Conservation (phyloP, 2,113 vertebrate genomes). For the Labeo catla region DNA sequence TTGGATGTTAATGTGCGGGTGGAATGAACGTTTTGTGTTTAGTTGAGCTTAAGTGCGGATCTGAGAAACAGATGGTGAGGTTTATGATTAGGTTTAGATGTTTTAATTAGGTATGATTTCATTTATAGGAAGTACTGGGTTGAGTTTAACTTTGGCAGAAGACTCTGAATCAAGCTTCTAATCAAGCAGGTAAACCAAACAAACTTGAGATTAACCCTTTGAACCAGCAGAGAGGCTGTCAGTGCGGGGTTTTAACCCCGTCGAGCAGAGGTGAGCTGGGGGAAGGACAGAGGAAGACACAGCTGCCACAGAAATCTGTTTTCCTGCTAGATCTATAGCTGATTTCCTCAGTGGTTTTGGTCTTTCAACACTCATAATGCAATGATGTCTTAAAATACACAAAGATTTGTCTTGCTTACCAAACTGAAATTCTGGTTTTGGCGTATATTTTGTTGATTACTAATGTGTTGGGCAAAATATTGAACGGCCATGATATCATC, state of each 20-base stretch:
- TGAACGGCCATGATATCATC: too few relatives aligned
- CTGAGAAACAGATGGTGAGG: constrained; percentile 9
- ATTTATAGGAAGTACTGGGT: constrained; percentile 13
- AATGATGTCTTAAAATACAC: background rate
- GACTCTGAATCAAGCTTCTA: background rate
- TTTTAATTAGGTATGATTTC: constrained; percentile 17
- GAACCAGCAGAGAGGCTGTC: constrained; percentile 46
- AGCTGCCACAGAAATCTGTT: background rate
- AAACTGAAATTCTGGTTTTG: too few relatives aligned
- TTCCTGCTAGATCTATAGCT: background rate
- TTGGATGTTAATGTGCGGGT: background rate
- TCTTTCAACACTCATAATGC: background rate
- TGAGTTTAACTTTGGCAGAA: constrained; percentile 24
- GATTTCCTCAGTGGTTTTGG: background rate
- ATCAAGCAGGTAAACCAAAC: constrained; percentile 60
- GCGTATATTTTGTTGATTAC: too few relatives aligned
- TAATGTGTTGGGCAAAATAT: too few relatives aligned
- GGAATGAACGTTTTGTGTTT: background rate
- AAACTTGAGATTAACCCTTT: constrained; percentile 64
- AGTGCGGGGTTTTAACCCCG: constrained; percentile 30
- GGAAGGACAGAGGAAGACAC: constrained; percentile 20
- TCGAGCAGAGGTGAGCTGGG: background rate
- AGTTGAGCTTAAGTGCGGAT: constrained; percentile 9
- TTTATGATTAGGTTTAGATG: constrained; percentile 29
- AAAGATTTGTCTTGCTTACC: background rate